Percentiles rank a stretch among this genome's conserved stretches.
phyloP scores from a whole-genome alignment of 2,888 invertebrate species.

The Nudaria mundana region DNA sequence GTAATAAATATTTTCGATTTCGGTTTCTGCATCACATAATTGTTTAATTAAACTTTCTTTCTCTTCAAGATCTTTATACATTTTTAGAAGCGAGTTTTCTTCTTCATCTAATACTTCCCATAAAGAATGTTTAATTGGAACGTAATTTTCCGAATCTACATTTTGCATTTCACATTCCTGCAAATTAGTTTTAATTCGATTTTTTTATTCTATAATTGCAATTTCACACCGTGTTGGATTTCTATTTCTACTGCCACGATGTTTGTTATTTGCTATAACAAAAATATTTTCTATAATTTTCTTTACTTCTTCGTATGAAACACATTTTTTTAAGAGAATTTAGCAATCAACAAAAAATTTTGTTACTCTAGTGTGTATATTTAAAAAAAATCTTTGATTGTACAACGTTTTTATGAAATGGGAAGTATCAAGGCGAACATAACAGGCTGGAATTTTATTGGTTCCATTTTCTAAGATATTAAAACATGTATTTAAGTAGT shows the following conservation, averaged over 20 bases:
- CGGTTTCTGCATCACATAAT: constrained; percentile 12
- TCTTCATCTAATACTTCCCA: constrained; percentile 12
- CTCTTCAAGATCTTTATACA: constrained; percentile 12
- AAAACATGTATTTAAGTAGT: too few species aligned
- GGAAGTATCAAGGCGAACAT: too few species aligned
- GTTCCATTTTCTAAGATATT: too few species aligned
- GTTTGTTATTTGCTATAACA: too few species aligned
- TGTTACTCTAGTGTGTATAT: background rate
- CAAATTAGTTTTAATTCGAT: constrained; percentile 14
- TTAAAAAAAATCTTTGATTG: too few species aligned
- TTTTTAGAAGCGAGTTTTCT: constrained; percentile 10
- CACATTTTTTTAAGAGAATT: too few species aligned
- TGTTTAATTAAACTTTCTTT: constrained; percentile 12
- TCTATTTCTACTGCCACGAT: constrained; percentile 4
- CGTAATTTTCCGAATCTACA: constrained; percentile 3
- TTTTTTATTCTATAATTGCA: constrained; percentile 1
- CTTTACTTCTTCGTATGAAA: too few species aligned
- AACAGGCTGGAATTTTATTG: too few species aligned
- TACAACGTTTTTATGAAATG: too few species aligned
- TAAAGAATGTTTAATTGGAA: constrained; percentile 13
- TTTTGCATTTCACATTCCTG: constrained; percentile 16
- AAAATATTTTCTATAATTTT: background rate
- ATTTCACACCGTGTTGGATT: background rate
- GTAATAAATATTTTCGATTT: constrained; percentile 14
- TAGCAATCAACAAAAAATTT: background rate